phyloP scores from a whole-genome alignment of 2,113 vertebrate genomes.

The Girardinichthys multiradiatus region DNA sequence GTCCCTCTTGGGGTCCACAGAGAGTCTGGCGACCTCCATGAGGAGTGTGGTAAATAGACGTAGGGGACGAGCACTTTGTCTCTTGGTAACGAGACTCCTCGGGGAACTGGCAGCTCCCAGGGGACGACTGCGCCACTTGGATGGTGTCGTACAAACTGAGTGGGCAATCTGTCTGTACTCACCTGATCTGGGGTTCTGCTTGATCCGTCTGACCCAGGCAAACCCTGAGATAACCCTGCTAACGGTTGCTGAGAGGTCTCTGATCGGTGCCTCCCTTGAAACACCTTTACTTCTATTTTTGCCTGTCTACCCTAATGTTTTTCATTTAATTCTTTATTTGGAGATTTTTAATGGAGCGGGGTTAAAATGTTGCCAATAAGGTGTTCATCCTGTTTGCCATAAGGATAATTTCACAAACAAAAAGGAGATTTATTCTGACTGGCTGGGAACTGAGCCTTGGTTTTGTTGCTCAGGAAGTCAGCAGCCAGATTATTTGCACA shows the following conservation, averaged over 20 bases:
- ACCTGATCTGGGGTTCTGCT: slow-evolving; percentile 46
- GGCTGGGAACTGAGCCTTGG: not conserved
- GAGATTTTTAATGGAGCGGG: too few species aligned
- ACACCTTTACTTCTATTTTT: not conserved
- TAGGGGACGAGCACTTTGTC: slow-evolving; percentile 56
- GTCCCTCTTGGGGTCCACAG: slow-evolving; percentile 39
- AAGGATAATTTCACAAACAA: not conserved
- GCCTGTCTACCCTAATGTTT: not conserved
- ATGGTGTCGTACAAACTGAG: slow-evolving; percentile 66
- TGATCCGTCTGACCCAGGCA: slow-evolving; percentile 34
- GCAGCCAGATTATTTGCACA: not conserved
- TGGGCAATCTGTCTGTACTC: slow-evolving; percentile 40
- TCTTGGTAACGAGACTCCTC: slow-evolving; percentile 71
- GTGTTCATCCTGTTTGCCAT: not conserved
- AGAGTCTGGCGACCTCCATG: slow-evolving; percentile 70
- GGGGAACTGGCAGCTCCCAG: slow-evolving; percentile 63
- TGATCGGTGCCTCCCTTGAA: not conserved
- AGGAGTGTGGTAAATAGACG: slow-evolving; percentile 71
- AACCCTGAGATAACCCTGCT: slow-evolving; percentile 16
- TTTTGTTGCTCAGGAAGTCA: not conserved
- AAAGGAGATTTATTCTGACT: not conserved
- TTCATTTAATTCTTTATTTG: not conserved
- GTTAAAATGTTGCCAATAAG: too few species aligned
- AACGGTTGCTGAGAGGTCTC: slow-evolving; percentile 7
- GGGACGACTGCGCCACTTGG: slow-evolving; percentile 69